These are phyloP conservation scores for Lottia gigantea DNA, from an alignment of 2,888 invertebrate genomes.

Conservation along the genomic window DNA sequence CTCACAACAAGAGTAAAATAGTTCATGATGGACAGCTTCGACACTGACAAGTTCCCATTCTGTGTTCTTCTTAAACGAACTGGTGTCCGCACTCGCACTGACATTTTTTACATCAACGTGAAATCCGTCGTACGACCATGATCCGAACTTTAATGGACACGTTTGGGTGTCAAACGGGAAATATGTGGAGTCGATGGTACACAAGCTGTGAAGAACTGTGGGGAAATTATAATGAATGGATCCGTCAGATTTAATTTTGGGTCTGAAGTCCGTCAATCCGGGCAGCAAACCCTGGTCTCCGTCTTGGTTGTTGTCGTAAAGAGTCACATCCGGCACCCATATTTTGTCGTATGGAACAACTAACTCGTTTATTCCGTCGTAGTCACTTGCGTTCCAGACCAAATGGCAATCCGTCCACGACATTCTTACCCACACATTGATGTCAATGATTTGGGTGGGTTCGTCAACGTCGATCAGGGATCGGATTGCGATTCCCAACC, in stretches of 20 bases:
- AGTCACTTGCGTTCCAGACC: constrained; percentile 32
- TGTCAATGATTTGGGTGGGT: too few relatives aligned
- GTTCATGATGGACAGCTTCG: constrained; percentile 33
- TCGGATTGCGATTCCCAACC: too few relatives aligned
- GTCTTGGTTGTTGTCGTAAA: constrained; percentile 40
- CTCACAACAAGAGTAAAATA: constrained; percentile 42
- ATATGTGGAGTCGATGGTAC: constrained; percentile 70
- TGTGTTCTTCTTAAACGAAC: constrained; percentile 42
- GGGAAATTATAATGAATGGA: constrained; percentile 72
- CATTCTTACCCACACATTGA: too few relatives aligned
- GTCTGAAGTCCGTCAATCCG: constrained; percentile 70
- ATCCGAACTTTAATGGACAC: constrained; percentile 47
- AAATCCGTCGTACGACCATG: constrained; percentile 51
- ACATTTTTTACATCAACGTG: constrained; percentile 36
- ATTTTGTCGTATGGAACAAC: constrained; percentile 32
- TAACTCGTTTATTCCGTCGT: constrained; percentile 30
- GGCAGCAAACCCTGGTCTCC: constrained; percentile 72
- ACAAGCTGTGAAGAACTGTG: constrained; percentile 71
- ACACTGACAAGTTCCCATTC: constrained; percentile 46
- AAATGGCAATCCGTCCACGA: constrained; percentile 43
- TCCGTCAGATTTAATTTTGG: constrained; percentile 70
- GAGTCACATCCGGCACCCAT: constrained; percentile 44
- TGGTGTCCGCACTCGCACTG: constrained; percentile 31
- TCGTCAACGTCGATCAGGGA: too few relatives aligned
- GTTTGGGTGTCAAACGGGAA: constrained; percentile 72